A percentile compares a stretch with the other conserved stretches of the same genome.
phyloP scores from a whole-genome alignment of 2,888 invertebrate genomes.

The Silvanus unidentatus region DNA sequence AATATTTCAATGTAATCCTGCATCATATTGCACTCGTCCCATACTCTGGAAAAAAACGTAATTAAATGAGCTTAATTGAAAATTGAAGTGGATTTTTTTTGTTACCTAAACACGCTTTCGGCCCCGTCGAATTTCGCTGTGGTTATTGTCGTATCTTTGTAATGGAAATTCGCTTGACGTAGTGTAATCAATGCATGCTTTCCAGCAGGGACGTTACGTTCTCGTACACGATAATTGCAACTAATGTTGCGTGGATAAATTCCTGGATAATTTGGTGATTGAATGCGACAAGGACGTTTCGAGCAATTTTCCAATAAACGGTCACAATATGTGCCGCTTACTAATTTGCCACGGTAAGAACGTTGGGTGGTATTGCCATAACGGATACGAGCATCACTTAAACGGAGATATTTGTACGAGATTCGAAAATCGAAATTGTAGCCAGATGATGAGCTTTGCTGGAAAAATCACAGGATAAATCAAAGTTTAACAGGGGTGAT shows the following conservation, averaged over 20 bases:
- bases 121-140: slow-evolving; percentile 70
- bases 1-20: slow-evolving; percentile 78
- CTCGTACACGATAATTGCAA: slow-evolving; percentile 43
- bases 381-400: slow-evolving; percentile 68
- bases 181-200: slow-evolving; percentile 71
- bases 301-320: slow-evolving; percentile 74
- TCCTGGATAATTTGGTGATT: slow-evolving; percentile 87
- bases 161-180: slow-evolving; percentile 71
- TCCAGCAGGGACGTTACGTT: slow-evolving; percentile 55
- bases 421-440: slow-evolving; percentile 80
- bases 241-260: slow-evolving; percentile 83
- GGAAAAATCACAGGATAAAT: slow-evolving; percentile 21
- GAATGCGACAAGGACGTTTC: slow-evolving; percentile 58
- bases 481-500: no score
- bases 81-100: slow-evolving; percentile 26
- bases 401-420: slow-evolving; percentile 75
- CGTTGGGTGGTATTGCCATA: slow-evolving; percentile 69
- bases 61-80: background rate
- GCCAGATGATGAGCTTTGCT: slow-evolving; percentile 57
- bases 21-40: slow-evolving; percentile 76
- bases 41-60: slow-evolving; percentile 52
- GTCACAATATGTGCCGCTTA: slow-evolving; percentile 74
- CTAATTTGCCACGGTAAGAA: slow-evolving; percentile 70
- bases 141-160: slow-evolving; percentile 52
- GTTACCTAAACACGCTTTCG: slow-evolving; percentile 68